Evolutionary conservation across 2,888 invertebrate species (phyloP), one percentile per base, ranked within the genome.

Genomic region (Cephus pulcher): DNA sequence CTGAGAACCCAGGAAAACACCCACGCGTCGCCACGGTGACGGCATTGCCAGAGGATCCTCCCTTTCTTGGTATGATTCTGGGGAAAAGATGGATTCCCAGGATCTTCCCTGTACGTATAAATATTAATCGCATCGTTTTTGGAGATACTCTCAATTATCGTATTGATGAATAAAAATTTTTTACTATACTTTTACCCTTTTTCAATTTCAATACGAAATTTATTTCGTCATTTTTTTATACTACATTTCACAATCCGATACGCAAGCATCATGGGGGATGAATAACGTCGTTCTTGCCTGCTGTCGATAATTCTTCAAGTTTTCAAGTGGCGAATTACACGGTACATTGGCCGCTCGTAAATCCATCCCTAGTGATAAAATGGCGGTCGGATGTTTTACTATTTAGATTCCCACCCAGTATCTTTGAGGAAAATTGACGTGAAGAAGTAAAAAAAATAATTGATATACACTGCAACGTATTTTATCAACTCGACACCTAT

Each of bases 21-120:
- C 83, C 83, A 81, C 81, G 82, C 87, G 89, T 90, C 88, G 86
- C 89, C 89, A 88, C 86, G 88, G 88, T 87, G 88, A 89, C 88
- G 89, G 81, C 71, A 3, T 2, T 12, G 30, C 32, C 33, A 15
- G 71, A 71, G 71, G 71, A 71, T 71, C 71, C 71, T 71, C 71
- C 71, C 71, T 71, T 71, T 71, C 71, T 71, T 71, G 30, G 32
- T 71, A 23, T 2, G 23, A 56, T 56, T 56, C 40, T 56, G 40
- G 40, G 15, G 40, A 56, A 56, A 71, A 71, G 33, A 71, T 71
- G 71, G 71, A 30, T 71, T 30, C 71, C 71, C 12, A 15, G 32
- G 32, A 71, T 30, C 71, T 71, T 33, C 11, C 32, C 32, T 9
- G 0, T 71, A 32, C 11, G 9, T 12, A 30, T 33, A 15, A 30